Evolutionary conservation across 1,140 invertebrate species (phyloP).

Genomic region (Drosophila lowei): DNA sequence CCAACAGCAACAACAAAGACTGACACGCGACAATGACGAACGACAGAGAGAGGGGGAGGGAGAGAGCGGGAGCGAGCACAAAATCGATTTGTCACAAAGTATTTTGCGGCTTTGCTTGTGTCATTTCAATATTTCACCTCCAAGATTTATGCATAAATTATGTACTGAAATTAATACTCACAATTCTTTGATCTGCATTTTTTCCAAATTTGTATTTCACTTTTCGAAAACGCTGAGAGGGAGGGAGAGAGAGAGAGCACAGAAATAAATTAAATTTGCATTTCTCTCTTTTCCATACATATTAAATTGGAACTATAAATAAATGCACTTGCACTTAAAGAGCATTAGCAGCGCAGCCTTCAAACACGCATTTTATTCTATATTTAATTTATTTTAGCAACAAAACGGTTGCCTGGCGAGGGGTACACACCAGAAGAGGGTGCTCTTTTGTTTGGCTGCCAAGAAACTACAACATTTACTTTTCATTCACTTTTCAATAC

Average conservation of each 20-base stretch:
- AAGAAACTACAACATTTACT: conserved; percentile 6
- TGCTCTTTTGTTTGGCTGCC: conserved; percentile 10
- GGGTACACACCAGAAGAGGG: no score
- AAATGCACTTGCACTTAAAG: conserved; percentile 45
- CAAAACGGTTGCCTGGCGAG: neutral
- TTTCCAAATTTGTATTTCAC: conserved; percentile 49
- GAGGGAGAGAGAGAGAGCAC: conserved; percentile 14
- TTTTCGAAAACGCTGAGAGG: conserved; percentile 22
- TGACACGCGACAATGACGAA: conserved; percentile 8
- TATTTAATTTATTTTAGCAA: conserved; percentile 42
- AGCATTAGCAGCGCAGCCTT: conserved; percentile 44
- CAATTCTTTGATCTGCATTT: conserved; percentile 79
- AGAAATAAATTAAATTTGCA: conserved; percentile 42
- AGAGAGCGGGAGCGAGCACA: conserved; percentile 28
- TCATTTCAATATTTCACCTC: conserved; percentile 27
- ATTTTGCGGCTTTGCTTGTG: conserved; percentile 44
- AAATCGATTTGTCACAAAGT: conserved; percentile 76
- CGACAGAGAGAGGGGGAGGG: conserved; percentile 2
- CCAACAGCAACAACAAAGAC: conserved; percentile 33
- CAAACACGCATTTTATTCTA: conserved; percentile 49
- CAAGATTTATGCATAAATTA: conserved; percentile 5
- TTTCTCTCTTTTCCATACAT: conserved; percentile 40
- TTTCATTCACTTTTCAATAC: conserved; percentile 15
- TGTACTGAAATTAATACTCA: conserved; percentile 44
- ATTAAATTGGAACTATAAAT: neutral